Evolutionary conservation across 2,888 invertebrate genomes (phyloP).

Genomic region (Agonopterix subpropinquella): DNA sequence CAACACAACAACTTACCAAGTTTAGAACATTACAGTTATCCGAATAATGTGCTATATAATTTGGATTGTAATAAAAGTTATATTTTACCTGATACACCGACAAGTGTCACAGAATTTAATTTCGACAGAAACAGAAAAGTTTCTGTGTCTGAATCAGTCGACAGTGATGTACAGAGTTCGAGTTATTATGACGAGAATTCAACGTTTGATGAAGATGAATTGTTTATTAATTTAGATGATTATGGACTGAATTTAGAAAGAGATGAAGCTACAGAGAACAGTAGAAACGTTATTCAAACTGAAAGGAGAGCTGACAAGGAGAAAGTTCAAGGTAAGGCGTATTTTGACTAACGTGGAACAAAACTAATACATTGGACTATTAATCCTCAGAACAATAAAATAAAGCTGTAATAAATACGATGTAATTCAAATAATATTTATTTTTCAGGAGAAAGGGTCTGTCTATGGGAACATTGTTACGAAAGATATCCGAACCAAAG

Average conservation of each 20-base stretch:
- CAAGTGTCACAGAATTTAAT: conserved; percentile 59
- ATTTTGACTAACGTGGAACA: not conserved
- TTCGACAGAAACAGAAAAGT: conserved; percentile 55
- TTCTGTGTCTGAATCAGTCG: conserved; percentile 61
- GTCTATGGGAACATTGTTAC: conserved; percentile 92
- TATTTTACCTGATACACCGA: conserved; percentile 58
- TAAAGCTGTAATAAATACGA: not conserved
- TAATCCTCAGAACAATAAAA: not conserved
- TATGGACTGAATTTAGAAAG: conserved; percentile 56
- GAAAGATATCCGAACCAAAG: conserved; percentile 86
- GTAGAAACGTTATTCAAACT: conserved; percentile 11
- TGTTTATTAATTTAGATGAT: conserved; percentile 64
- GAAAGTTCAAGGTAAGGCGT: conserved; percentile 44
- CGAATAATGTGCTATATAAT: conserved; percentile 61
- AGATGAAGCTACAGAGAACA: conserved; percentile 25
- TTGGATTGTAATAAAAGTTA: conserved; percentile 53
- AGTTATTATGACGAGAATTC: conserved; percentile 64
- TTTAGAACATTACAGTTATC: conserved; percentile 65
- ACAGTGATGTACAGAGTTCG: conserved; percentile 61
- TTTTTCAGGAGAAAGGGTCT: conserved; percentile 68
- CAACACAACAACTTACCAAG: conserved; percentile 32
- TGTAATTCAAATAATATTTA: not conserved
- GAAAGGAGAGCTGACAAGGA: conserved; percentile 44
- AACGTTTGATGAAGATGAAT: conserved; percentile 62
- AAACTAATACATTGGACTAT: not conserved